Evolutionary conservation across 1,140 invertebrate species (phyloP), one percentile per base, ranked within the genome.

Genomic region (Spodoptera litura): DNA sequence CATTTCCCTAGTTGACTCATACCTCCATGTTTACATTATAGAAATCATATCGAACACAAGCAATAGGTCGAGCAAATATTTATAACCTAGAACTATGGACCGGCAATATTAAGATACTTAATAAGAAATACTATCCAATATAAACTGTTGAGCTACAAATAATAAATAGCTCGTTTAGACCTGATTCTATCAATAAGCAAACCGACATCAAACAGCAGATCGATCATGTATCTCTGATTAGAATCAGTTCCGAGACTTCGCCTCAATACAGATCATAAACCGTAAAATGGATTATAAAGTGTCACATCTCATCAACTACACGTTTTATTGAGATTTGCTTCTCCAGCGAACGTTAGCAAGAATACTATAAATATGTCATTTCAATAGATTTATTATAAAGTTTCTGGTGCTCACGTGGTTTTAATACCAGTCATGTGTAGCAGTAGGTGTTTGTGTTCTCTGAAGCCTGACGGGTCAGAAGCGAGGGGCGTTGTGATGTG

Each of bases 51-150:
- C 66, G 66, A 70, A 70, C 20, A 68, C 44, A 49, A 68, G 66
- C 66, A 70, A 31, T 70, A 70, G 66, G 66, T 70, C 66, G 66
- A 70, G 53, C 49, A 70, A 70, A 70, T 70, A 70, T 70, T 70
- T 70, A 70, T 70, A 70, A 70, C 66, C 66, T 70, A 20, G 44
- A 53, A 70, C 49, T 31, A 70, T 70, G 52, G 66, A 70, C 20
- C 49, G 15, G 31, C 38, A 52, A 70, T 70, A 70, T 53, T 70
- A 70, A 70, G 66, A 52, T 70, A 52, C 62, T 70, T 25, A 70
- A 52, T 12, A 70, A 27, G 66, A 70, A 70, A 70, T 70, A 52
- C 44, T 31, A 52, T 20, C 12, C 20, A 27, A 31, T 68, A 68
- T 70, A 52, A 52, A 52, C 44, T 52, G 66, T 52, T 31, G 66